Evolutionary conservation across 2,797 vertebrate genomes (phyloP), one percentile per base, ranked within the genome.

Genomic region (Lagodon rhomboides): DNA sequence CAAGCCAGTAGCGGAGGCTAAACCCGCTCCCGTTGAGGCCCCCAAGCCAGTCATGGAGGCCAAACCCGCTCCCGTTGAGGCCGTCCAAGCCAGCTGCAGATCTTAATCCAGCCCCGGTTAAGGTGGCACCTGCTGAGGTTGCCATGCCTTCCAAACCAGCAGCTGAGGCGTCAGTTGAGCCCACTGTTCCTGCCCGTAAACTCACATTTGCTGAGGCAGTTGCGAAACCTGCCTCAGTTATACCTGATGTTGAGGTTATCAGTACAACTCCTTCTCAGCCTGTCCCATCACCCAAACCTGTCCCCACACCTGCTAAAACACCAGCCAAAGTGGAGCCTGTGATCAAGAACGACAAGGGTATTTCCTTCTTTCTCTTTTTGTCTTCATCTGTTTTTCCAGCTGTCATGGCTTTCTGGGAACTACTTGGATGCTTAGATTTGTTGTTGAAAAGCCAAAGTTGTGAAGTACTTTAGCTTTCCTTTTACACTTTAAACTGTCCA

Each of bases 311-410:
- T 71, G 83, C 86, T 91, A 94, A 94, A 94, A 82, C 82, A 62
- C 92, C 94, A 88, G 89, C 92, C 80, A 95, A 95, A 89, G 95
- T 95, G 95, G 97, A 96, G 71, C 92, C 96, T 81, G 75, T 94
- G 93, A 94, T 97, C 96, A 99, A 97, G 96, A 98, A 98, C 81
- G 93, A 98, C 92, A 96, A 97, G 97, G 98, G 98, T 99, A 99
- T 95, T 96, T 91, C 90, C 85, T 80, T 58, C 61, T 87, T 91
- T 93, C 55, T 89, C 54, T 87, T 73, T 79, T 61, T 88, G 64
- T 69, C 51, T 20, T 65, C 44, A n/a, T 85, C 44, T 75, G 55
- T 79, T 83, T 85, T 73, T 85, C 75, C 71, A 68, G 12, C 78
- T 76, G 34, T 75, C n/a, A 53, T 41, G 79, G 18, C 11, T 1